phyloP scores from a whole-genome alignment of 1,140 invertebrate species.

The Procambarus clarkii region DNA sequence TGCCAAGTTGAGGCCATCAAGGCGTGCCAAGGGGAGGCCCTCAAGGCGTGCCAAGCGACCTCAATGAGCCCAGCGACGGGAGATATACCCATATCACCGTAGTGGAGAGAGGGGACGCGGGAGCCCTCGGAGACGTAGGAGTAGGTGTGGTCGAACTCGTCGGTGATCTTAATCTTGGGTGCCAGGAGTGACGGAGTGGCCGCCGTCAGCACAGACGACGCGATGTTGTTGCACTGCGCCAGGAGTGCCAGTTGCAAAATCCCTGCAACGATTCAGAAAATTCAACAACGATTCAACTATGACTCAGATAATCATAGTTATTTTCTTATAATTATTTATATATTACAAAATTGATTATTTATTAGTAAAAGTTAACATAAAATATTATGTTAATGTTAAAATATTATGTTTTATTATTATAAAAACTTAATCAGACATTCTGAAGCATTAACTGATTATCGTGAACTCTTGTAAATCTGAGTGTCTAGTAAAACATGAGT shows the following conservation, averaged over 20 bases:
- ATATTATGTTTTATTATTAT: too few species aligned
- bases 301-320: neutral
- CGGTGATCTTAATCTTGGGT: conserved; percentile 77
- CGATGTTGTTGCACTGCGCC: conserved; percentile 80
- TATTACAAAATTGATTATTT: neutral
- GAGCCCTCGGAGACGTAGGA: conserved; percentile 73
- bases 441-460: too few species aligned
- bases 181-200: conserved; percentile 78
- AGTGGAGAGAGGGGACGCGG: conserved; percentile 24
- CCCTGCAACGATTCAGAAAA: conserved; percentile 74
- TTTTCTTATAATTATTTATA: neutral
- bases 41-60: too few species aligned
- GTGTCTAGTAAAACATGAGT: too few species aligned
- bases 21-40: too few species aligned
- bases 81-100: conserved; percentile 22
- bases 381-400: too few species aligned
- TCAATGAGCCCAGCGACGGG: too few species aligned
- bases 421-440: too few species aligned
- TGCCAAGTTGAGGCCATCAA: too few species aligned
- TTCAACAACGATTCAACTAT: neutral
- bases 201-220: conserved; percentile 79
- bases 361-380: neutral
- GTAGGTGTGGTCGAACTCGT: conserved; percentile 75
- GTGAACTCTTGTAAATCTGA: too few species aligned
- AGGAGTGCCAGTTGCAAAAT: conserved; percentile 80